Evolutionary conservation across 1,140 invertebrate genomes (phyloP), one percentile per base, ranked within the genome.

Genomic region (Pectinophora gossypiella): DNA sequence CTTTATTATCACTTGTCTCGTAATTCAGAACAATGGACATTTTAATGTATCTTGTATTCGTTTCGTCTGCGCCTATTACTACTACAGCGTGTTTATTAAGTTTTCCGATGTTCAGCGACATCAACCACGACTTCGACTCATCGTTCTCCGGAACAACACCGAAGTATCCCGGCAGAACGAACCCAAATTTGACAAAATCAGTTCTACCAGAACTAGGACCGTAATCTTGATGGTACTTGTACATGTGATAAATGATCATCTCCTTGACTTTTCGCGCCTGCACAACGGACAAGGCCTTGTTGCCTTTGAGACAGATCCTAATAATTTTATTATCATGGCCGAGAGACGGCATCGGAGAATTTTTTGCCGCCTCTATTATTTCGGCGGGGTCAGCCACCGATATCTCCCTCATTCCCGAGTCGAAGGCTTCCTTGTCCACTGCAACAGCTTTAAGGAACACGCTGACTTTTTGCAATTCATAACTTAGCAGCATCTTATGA

Each of bases 401-500:
- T 0, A 16, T 6, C 21, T 76, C 76, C 12, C 66, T 61, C 2
- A 87, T 43, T 3, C 81, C 79, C 4, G 68, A 62, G 18, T 85
- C 81, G 56, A 87, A 87, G 9, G 71, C 72, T 22, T 80, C 57
- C 44, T 82, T 85, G 48, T 87, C 81, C 0, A 87, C 67, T 4
- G 84, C 84, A 3, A 71, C 64, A 0, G 79, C 68, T 64, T 77
- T 85, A 1, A 82, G 42, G 43, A 74, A 79, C 0, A 85, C 84
- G 48, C 61, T 76, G 3, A 87, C 84, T 60, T 87, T 80, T 20
- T 80, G 77, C 19, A 87, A 59, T 51, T 87, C 83, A 50, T 84
- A 87, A 45, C 79, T 84, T 5, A 87, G 53, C 53, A 57, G 53
- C 72, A 80, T 79, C 21, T 80, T 78, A 51, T 77, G 54, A 5